Percentiles rank a stretch among this genome's conserved stretches.
Conservation (phyloP, 2,113 vertebrate genomes). For the Callospermophilus lateralis region DNA sequence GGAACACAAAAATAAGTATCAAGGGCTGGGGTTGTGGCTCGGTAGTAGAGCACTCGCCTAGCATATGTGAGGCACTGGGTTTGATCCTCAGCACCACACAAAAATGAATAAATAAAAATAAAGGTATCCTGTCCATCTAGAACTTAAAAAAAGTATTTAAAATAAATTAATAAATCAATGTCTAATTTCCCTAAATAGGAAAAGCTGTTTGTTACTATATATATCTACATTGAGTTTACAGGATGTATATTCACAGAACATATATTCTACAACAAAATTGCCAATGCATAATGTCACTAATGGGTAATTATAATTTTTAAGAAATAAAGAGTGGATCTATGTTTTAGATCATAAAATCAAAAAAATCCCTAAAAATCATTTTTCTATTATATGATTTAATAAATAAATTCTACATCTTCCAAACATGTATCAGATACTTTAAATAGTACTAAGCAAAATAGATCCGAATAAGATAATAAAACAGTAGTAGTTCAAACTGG, state of each 20-base stretch:
- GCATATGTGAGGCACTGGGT: too few species aligned
- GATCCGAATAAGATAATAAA: neutral
- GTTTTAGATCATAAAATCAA: slow-evolving; percentile 28
- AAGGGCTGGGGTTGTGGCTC: too few species aligned
- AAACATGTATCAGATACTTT: neutral
- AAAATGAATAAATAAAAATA: too few species aligned
- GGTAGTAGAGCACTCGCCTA: too few species aligned
- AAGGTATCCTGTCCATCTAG: too few species aligned
- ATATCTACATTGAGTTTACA: neutral
- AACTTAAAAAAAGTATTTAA: too few species aligned
- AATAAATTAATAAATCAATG: neutral
- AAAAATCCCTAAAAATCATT: neutral
- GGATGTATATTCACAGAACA: neutral
- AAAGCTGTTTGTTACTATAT: neutral
- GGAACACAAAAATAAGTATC: neutral
- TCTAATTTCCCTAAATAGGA: slow-evolving; percentile 2
- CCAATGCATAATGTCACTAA: neutral
- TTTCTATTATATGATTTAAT: neutral
- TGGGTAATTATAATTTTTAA: neutral
- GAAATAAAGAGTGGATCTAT: neutral
- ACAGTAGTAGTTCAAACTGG: neutral
- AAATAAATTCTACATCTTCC: neutral
- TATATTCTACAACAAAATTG: neutral
- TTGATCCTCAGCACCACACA: too few species aligned
- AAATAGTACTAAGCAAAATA: neutral